Conservation (phyloP, 2,888 invertebrate species). For the Nomada hirtipes region DNA sequence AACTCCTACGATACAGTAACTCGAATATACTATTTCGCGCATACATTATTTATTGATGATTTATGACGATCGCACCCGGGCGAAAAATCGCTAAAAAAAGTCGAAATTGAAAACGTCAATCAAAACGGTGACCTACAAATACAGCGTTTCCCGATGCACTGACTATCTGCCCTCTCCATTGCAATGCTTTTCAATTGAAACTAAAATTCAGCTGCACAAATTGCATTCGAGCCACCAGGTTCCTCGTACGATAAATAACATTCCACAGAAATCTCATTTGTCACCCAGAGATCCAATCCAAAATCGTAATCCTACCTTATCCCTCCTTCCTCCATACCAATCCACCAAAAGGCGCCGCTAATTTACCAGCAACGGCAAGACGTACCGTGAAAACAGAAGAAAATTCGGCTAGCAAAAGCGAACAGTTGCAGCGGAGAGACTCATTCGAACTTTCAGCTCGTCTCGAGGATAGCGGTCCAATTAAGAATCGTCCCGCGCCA, state of each 20-base stretch:
- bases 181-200: too few species aligned
- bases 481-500: constrained; percentile 37
- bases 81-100: too few species aligned
- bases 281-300: neutral
- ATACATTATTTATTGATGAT: too few species aligned
- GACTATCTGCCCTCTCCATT: too few species aligned
- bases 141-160: too few species aligned
- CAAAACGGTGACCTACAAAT: too few species aligned
- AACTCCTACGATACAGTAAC: neutral
- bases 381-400: neutral
- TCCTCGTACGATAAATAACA: neutral
- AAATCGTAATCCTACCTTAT: neutral
- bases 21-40: too few species aligned
- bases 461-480: constrained; percentile 49
- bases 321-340: neutral
- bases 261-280: neutral
- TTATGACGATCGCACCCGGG: too few species aligned
- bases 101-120: too few species aligned
- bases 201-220: too few species aligned
- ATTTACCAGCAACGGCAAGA: neutral
- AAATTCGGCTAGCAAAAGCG: constrained; percentile 21
- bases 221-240: too few species aligned
- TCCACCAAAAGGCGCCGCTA: neutral
- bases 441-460: constrained; percentile 38
- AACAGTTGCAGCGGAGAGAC: neutral